Conservation (phyloP, 2,797 vertebrate genomes). For the Antrozous pallidus region DNA sequence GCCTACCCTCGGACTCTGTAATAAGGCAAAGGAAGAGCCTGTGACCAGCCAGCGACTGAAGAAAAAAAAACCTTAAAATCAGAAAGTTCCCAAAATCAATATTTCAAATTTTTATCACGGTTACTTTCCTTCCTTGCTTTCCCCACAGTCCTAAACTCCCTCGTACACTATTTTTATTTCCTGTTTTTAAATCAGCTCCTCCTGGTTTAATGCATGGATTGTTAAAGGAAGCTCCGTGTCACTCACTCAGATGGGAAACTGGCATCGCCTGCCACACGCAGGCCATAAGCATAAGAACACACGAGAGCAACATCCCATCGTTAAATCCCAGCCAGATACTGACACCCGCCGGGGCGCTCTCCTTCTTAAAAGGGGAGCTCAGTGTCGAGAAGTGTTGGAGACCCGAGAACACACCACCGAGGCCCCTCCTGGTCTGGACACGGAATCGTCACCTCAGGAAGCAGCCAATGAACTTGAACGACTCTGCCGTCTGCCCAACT, state of each 20-base stretch:
- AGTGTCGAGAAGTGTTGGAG: too few species aligned
- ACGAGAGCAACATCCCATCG: not conserved
- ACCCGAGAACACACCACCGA: fast-evolving
- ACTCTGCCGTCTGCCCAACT: too few species aligned
- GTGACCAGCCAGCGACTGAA: not conserved
- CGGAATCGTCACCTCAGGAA: not conserved
- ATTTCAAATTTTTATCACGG: not conserved
- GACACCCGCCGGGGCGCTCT: not conserved
- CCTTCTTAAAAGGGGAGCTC: not conserved
- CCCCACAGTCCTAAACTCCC: not conserved
- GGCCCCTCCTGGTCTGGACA: not conserved
- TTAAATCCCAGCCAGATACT: not conserved
- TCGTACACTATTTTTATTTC: not conserved
- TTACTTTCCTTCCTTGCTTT: not conserved
- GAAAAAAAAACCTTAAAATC: not conserved
- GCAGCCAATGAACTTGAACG: not conserved
- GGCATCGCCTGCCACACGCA: not conserved
- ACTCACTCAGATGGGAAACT: not conserved
- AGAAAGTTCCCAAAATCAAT: not conserved
- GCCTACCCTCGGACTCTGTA: not conserved
- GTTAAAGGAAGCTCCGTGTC: not conserved
- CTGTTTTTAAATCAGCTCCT: not conserved
- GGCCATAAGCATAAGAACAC: not conserved
- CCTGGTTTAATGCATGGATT: not conserved
- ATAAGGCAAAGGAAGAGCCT: not conserved